These are phyloP conservation scores for Indicator maculatus DNA, from an alignment of 2,113 vertebrate genomes.

Conservation along the genomic window DNA sequence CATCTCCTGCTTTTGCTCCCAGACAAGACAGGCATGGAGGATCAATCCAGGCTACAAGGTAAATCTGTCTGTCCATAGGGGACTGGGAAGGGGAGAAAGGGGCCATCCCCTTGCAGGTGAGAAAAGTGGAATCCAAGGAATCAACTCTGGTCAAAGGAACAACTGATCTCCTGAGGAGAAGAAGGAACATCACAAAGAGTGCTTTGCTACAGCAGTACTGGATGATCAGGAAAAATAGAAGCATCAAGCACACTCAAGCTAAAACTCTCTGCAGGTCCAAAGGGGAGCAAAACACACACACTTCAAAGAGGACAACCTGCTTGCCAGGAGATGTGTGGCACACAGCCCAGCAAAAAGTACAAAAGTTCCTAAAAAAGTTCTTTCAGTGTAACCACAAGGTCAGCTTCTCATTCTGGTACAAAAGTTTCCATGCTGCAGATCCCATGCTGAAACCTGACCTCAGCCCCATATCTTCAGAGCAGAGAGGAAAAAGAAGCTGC, in stretches of 20 bases:
- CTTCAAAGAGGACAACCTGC: neutral
- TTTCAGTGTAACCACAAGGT: neutral
- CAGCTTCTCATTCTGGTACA: neutral
- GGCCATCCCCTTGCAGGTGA: neutral
- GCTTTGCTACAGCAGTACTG: neutral
- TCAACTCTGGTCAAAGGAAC: neutral
- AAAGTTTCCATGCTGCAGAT: neutral
- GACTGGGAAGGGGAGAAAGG: neutral
- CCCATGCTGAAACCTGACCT: neutral
- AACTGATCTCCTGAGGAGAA: neutral
- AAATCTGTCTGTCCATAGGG: neutral
- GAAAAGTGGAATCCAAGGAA: neutral
- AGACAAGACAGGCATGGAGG: neutral
- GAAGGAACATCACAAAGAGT: neutral
- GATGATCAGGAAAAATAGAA: neutral
- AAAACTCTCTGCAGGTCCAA: neutral
- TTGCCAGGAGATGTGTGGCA: neutral
- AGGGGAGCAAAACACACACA: neutral
- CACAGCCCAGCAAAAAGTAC: neutral
- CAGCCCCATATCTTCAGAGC: neutral
- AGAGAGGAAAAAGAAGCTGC: neutral
- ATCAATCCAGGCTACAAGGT: accelerated
- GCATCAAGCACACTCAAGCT: neutral
- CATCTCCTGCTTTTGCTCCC: neutral
- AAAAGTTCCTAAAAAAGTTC: neutral